Evolutionary conservation across 2,797 vertebrate species (phyloP).

Genomic region (Ambastaia sidthimunki): DNA sequence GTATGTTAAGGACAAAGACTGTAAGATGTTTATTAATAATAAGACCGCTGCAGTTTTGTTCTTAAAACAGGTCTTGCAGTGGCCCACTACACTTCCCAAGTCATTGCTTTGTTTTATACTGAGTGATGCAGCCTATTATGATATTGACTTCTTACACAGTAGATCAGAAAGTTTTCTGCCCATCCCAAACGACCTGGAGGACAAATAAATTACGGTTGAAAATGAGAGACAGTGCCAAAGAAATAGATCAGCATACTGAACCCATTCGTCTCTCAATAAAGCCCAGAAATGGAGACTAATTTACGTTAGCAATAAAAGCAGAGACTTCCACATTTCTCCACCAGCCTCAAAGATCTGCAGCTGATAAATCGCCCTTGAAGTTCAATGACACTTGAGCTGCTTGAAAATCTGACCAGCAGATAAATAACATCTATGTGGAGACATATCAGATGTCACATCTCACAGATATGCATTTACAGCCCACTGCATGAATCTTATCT

Average conservation of each 20-base stretch:
- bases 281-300: conserved; percentile 38
- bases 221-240: conserved; percentile 28
- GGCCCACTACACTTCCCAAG: background rate
- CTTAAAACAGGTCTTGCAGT: background rate
- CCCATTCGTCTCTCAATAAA: conserved; percentile 30
- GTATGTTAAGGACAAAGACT: background rate
- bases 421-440: conserved; percentile 34
- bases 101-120: background rate
- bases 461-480: conserved; percentile 20
- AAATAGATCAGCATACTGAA: conserved; percentile 38
- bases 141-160: conserved; percentile 18
- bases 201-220: conserved; percentile 24
- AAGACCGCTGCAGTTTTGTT: background rate
- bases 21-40: background rate
- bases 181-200: conserved; percentile 16
- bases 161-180: conserved; percentile 1
- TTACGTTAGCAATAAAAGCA: conserved; percentile 54
- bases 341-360: conserved; percentile 19
- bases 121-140: conserved; percentile 9
- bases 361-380: conserved; percentile 53
- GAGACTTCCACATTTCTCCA: conserved; percentile 39
- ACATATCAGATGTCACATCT: background rate
- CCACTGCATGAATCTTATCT: background rate
- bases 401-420: conserved; percentile 23
- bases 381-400: conserved; percentile 41